phyloP scores from a whole-genome alignment of 2,113 vertebrate species.

The Origma solitaria region DNA sequence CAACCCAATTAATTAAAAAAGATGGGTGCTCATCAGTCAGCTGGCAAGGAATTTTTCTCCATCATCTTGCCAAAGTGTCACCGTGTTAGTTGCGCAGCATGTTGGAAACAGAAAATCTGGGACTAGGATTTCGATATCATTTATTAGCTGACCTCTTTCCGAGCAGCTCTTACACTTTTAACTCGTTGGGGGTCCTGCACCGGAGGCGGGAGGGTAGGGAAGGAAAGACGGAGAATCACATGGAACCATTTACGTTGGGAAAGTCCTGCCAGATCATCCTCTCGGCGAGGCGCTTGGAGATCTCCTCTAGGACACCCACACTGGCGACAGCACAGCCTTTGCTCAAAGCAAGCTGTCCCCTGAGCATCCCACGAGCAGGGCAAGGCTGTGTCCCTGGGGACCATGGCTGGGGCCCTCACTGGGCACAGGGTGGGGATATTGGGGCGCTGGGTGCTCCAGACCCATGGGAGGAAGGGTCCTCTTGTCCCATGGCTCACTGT shows the following conservation, averaged over 20 bases:
- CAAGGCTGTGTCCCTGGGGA: neutral
- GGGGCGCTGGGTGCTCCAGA: neutral
- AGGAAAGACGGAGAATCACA: neutral
- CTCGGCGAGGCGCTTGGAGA: rapidly evolving
- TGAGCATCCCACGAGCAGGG: rapidly evolving
- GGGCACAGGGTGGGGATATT: neutral
- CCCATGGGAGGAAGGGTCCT: neutral
- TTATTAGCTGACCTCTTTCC: constrained; percentile 50
- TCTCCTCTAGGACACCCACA: rapidly evolving
- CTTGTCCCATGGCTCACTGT: neutral
- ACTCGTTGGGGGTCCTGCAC: neutral
- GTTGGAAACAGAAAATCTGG: constrained; percentile 65
- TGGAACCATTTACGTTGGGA: neutral
- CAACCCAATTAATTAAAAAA: constrained; percentile 70
- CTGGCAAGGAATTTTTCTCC: constrained; percentile 43
- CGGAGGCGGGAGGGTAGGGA: neutral
- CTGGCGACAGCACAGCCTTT: rapidly evolving
- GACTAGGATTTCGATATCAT: constrained; percentile 37
- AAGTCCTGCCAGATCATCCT: neutral
- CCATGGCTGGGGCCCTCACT: rapidly evolving
- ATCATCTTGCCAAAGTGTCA: constrained; percentile 68
- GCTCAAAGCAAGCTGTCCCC: neutral
- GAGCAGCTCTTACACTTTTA: constrained; percentile 40
- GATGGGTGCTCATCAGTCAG: constrained; percentile 65
- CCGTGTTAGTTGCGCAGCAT: constrained; percentile 61